Evolutionary conservation across 2,797 vertebrate species (phyloP), one percentile per base, ranked within the genome.

Genomic region (Cossypha caffra): DNA sequence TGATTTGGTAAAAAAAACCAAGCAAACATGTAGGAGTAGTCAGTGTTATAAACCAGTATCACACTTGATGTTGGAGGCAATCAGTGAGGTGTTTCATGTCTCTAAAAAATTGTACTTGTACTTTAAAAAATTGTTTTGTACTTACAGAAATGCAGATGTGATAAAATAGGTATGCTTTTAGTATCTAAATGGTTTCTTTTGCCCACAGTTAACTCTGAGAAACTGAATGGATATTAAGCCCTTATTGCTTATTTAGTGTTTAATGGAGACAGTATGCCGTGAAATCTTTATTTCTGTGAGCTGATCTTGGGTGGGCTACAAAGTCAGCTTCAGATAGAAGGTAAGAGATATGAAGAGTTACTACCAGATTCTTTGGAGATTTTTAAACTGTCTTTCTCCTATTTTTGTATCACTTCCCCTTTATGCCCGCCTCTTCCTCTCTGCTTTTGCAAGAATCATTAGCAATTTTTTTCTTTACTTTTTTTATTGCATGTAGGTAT

Each of bases 31-130:
- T 71, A 4, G 29, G 33, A 62, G 31, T 52, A 28, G 42, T n/a
- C n/a, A 61, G 0, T 67, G 15, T 37, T 57, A 45, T 18, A 40
- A 35, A 17, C 18, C 48, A 23, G 7, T 24, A 2, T 28, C 0
- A 0, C 52, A 31, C 25, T 69, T 82, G 31, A 16, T 85, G 21
- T 68, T 68, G 2, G 2, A 91, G 35, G 37, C 38, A 33, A 18
- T 59, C 23, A 20, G 3, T 47, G 19, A 62, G 38, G 42, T 55
- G 37, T 69, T 71, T 71, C 19, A 3, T 4, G 2, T 74, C 48
- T 55, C 72, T 42, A 23, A 75, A 50, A 11, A 40, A 29, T 16
- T 55, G 13, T 33, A 5, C 40, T 16, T 51, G 13, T 33, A 5
- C 48, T 52, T 75, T 42, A 23, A 75, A 51, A 11, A 40, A 29